Base-by-base conservation (phyloP, 2,113 vertebrate species). In the Oncorhynchus clarkii region DNA sequence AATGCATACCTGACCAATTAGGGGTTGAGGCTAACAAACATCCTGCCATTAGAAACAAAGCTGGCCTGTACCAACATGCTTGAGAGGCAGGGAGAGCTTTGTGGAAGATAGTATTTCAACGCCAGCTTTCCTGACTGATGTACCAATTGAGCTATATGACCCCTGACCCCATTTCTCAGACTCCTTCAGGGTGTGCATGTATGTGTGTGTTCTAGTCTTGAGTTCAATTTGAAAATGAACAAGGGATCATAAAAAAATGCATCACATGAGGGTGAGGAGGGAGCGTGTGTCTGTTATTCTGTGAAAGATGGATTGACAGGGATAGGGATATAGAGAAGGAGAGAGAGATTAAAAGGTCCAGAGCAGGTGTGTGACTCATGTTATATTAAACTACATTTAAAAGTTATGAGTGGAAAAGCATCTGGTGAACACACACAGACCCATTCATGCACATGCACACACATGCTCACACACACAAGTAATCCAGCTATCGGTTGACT, bases 301-400 rank as follows among this genome's bases (percentile, higher is more conserved):
- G 11, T 51, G 71, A 66, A 6, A 34, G 29, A 22, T 3, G 51
- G 51, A 57, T 57, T 3, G 18, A 18, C 64, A 24, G 48, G 16
- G 48, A 24, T n/a, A 24, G 59, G 59, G 59, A 7, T 5, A 7
- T 6, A n/a, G 65, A 26, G 49, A 34, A 26, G 48, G 73, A 54
- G 66, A 64, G 73, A 24, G 65, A 16, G 72, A 57, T 14, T 11
- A 1, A 54, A 16, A 54, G 7, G 59, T 62, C 7, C 24, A 22
- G 20, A 62, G 59, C n/a, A 62, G 18, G 59, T 62, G 7, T 62
- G 72, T 70, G 67, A 70, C 69, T 49, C 29, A 70, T 24, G 71
- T 67, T 68, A 27, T 71, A 62, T 78, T 68, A 75, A 71, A 81
- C 22, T 60, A 72, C 29, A 62, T 70, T 54, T 51, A 67, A 74